Base-by-base conservation (phyloP, 1,140 invertebrate species). In the Zaprionus kolodkinae region DNA sequence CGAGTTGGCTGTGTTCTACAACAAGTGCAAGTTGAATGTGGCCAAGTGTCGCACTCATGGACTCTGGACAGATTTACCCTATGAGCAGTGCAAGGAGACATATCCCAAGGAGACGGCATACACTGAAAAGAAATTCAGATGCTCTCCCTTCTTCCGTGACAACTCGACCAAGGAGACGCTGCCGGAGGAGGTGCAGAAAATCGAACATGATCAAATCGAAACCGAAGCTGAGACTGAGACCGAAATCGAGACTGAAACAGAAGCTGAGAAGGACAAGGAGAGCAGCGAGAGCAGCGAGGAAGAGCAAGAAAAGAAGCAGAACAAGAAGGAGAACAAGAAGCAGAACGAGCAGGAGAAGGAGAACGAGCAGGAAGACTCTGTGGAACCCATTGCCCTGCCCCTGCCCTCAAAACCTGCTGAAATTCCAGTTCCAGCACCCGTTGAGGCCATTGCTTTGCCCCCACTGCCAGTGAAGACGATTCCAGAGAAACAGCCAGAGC, bases 1-100 rank as follows among this genome's bases (percentile, higher is more conserved):
- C 15, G 91, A 92, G 57, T 78, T 91, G 25, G 91, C 91, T 13
- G 91, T 92, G 2, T 92, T 92, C 63, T 92, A 92, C 48, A 92
- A 89, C 72, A 81, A 79, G 48, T 92, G 91, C 72, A 92, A 92
- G 59, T 56, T 92, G 30, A 76, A 72, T 52, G 91, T 92, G 63
- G 91, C 91, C 69, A 91, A 92, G 71, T 92, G 91, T 30, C 91
- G 91, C 48, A 91, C 84, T 1, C 91, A 92, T 27, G 91, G 91
- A 3, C 70, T 83, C 11, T 92, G 91, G 91, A 59, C 74, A 2
- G 91, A 91, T 7, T 56, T 80, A 12, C 13, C 78, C 13, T 91
- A 83, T 50, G 72, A 74, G 25, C 79, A 91, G 57, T 92, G 91
- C 72, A 69, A 86, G 48, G 73, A 76, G 45, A 62, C 65, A 0